Base-by-base conservation (phyloP, 2,888 invertebrate genomes). In the Trisateles emortualis region DNA sequence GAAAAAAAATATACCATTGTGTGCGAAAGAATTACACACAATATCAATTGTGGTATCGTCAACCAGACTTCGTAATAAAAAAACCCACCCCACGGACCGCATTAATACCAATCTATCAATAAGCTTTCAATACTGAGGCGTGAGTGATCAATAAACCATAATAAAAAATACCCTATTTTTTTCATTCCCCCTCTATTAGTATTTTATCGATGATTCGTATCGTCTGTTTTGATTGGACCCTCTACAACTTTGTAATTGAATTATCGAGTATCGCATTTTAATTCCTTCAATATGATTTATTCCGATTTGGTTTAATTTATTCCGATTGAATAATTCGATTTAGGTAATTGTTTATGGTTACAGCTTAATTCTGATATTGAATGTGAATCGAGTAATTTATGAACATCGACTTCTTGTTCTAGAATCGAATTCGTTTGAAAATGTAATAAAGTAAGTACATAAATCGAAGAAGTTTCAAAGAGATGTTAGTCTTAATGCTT, bases 71-170 rank as follows among this genome's bases (percentile, higher is more conserved):
- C 76, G 75, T 84, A 84, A 84, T 84, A 84, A 88, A 88, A 87
- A 87, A 87, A 76, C 60, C 74, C 81, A 87, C 90, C 92, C 91
- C 83, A 87, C 83, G 74, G 74, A 69, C 69, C 70, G 76, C 84
- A 89, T 90, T 87, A 88, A 89, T 90, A 89, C 87, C 90, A 89
- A 91, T 91, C 87, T 90, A 91, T 91, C 92, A 92, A 92, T 92
- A 90, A 26, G 59, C 67, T 59, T 78, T 84, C 86, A 86, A 86
- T 87, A 79, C 78, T 72, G 78, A 87, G 92, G 91, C 92, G 92
- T 88, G 69, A 69, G 73, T 72, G 92, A 92, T 89, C 90, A 86
- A 88, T 87, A 84, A 82, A 75, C 83, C 78, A 88, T 88, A 87
- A 84, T 83, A 83, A 72, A 85, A 83, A 83, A 82, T 72, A 74